Base-by-base conservation (phyloP, 2,888 invertebrate species). In the Cosmia pyralina region DNA sequence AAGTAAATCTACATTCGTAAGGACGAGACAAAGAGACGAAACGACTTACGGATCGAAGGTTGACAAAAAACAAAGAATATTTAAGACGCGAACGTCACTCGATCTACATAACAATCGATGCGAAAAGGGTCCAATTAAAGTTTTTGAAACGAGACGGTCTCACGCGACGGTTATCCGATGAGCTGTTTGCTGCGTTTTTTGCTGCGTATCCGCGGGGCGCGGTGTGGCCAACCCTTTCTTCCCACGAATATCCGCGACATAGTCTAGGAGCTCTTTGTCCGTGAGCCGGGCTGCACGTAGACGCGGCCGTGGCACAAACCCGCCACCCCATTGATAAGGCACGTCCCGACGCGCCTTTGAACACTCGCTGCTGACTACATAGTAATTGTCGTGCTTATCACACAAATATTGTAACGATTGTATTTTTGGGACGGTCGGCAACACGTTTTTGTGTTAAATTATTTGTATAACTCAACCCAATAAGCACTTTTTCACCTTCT, bases 191-290 rank as follows among this genome's bases (percentile, higher is more conserved):
- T 75, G 66, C 66, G 75, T 87, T 88, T 90, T 91, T 90, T 89
- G 82, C 72, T 75, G 81, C 77, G 77, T 83, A 85, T 81, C 79
- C 85, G 83, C 88, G 85, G 75, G 64, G 75, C 85, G 79, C 88
- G 84, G 73, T 63, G 68, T 69, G 76, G 48, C 76, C 81, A 90
- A 90, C 92, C 91, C 92, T 90, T 85, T 80, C 81, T 93, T 93
- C 92, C 90, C 92, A 92, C 92, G 92, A 89, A 90, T 90, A 90
- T 90, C 87, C 88, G 84, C 88, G 83, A 85, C 86, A 77, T n/a
- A 82, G 77, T 80, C 82, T 88, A 85, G 80, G 71, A 76, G 81
- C 82, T 86, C 87, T 88, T 87, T 89, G 87, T 88, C 62, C 75
- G 72, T 66, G 63, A 34, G 81, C 17, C 57, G n/a, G 59, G 83